Conservation (phyloP, 2,888 invertebrate species). For the Peribatodes rhomboidaria region DNA sequence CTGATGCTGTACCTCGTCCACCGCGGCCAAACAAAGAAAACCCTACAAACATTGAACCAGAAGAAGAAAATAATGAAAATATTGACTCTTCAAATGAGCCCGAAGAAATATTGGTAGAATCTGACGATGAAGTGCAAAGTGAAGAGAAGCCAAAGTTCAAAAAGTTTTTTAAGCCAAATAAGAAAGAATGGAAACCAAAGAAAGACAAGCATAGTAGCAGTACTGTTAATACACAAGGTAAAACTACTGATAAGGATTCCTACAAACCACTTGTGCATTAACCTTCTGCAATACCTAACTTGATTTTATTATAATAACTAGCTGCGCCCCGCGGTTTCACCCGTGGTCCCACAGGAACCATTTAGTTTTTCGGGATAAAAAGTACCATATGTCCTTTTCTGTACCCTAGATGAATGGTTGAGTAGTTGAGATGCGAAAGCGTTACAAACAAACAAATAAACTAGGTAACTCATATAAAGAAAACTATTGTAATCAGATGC, state of each 20-base stretch:
- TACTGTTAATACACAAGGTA: conserved; percentile 77
- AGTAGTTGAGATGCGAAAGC: too few relatives aligned
- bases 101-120: conserved; percentile 65
- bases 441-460: too few relatives aligned
- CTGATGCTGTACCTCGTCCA: conserved; percentile 83
- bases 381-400: too few relatives aligned
- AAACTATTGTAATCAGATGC: too few relatives aligned
- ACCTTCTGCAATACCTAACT: not conserved
- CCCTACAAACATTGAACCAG: conserved; percentile 46
- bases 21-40: conserved; percentile 64
- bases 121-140: conserved; percentile 57
- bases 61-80: conserved; percentile 54
- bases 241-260: not conserved
- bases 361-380: too few relatives aligned
- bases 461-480: too few relatives aligned
- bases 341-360: too few relatives aligned
- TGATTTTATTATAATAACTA: too few relatives aligned
- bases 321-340: too few relatives aligned
- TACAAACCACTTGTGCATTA: not conserved
- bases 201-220: conserved; percentile 54
- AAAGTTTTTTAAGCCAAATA: conserved; percentile 54
- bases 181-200: conserved; percentile 53
- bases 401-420: too few relatives aligned
- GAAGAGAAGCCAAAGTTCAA: conserved; percentile 61
- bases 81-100: conserved; percentile 53